A percentile compares a stretch with the other conserved stretches of the same genome.
Conservation (phyloP, 2,888 invertebrate genomes). For the Parnassius mnemosyne region DNA sequence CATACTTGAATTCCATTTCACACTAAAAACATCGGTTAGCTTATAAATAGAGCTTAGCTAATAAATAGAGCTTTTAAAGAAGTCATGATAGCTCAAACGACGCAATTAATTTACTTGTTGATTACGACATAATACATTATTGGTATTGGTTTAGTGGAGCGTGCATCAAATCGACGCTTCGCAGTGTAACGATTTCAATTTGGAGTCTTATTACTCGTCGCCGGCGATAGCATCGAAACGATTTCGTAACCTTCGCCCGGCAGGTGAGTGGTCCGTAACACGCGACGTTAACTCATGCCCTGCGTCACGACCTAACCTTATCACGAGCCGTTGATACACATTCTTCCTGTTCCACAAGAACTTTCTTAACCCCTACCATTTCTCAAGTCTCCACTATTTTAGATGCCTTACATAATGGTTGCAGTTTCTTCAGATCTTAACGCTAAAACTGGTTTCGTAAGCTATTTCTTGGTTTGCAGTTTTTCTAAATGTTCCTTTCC, state of each 20-base stretch:
- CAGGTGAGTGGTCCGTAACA: constrained; percentile 43
- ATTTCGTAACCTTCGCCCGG: constrained; percentile 42
- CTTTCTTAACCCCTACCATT: constrained; percentile 25
- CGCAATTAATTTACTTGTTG: constrained; percentile 16
- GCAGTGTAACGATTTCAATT: constrained; percentile 43
- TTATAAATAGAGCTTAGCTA: background rate
- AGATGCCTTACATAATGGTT: constrained; percentile 16
- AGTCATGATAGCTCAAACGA: background rate
- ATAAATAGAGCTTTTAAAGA: constrained; percentile 1
- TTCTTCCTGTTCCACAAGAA: constrained; percentile 29
- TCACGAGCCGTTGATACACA: constrained; percentile 30
- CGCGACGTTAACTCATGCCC: constrained; percentile 42
- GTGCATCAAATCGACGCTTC: constrained; percentile 33
- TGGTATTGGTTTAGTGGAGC: constrained; percentile 24
- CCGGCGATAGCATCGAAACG: constrained; percentile 38
- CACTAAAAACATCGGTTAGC: too few relatives aligned
- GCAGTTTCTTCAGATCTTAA: constrained; percentile 5
- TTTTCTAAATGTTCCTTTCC: background rate
- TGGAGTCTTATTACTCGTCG: constrained; percentile 40
- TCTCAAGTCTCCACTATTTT: constrained; percentile 18
- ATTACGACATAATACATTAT: constrained; percentile 10
- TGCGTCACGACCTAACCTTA: constrained; percentile 45
- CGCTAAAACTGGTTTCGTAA: background rate
- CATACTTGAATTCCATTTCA: too few relatives aligned
- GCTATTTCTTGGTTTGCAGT: constrained; percentile 12